A percentile compares a stretch with the other conserved stretches of the same genome.
phyloP scores from a whole-genome alignment of 2,113 vertebrate genomes.

The human region GRCh38 chr6:74805501-74806000 shows the following conservation, averaged over 20 bases:
- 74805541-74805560: too few species aligned
- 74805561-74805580: too few species aligned
- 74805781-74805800: background rate
- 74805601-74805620: too few species aligned
- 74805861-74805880: constrained; percentile 4
- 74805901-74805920: constrained; percentile 5
- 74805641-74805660: background rate
- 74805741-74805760: background rate
- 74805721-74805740: background rate
- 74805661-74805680: background rate
- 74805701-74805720: background rate
- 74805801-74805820: constrained; percentile 5
- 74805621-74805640: too few species aligned
- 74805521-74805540: too few species aligned
- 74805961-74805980: background rate
- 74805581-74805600: too few species aligned
- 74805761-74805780: background rate
- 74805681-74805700: background rate
- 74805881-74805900: background rate
- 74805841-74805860: background rate
- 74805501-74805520: too few species aligned
- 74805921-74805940: background rate
- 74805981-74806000: background rate
- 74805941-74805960: background rate
- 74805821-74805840: background rate